Evolutionary conservation across 1,140 invertebrate species (phyloP).

Genomic region (Meloidogyne floridensis): DNA sequence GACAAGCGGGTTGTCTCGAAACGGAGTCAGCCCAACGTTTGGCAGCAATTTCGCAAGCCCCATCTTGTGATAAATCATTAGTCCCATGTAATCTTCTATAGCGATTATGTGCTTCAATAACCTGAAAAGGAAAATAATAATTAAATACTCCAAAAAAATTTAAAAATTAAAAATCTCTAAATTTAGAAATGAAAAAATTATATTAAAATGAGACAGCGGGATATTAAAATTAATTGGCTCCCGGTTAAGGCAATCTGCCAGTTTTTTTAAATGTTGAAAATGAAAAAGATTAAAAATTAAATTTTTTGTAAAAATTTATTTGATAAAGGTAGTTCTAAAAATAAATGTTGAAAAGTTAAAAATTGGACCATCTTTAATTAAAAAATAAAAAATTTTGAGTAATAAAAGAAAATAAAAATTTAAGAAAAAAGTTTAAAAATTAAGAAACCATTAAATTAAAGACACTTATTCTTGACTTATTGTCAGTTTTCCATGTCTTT

Average conservation of each 20-base stretch:
- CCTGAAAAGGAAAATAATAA: constrained; percentile 9
- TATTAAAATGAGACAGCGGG: neutral
- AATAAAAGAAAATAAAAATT: constrained; percentile 18
- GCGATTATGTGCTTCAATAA: constrained; percentile 32
- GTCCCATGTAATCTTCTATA: constrained; percentile 32
- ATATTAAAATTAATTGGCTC: neutral
- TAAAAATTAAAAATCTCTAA: neutral
- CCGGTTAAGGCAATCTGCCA: neutral
- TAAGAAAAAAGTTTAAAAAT: no score
- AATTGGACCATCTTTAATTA: neutral
- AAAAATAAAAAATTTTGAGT: neutral
- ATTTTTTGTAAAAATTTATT: neutral
- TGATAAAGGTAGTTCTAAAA: neutral
- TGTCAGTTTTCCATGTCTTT: no score
- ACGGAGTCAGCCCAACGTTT: constrained; percentile 35
- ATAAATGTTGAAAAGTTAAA: neutral
- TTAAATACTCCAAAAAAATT: neutral
- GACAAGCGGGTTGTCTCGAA: constrained; percentile 14
- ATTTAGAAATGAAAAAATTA: constrained; percentile 6
- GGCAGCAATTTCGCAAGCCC: constrained; percentile 29
- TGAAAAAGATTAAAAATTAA: constrained; percentile 12
- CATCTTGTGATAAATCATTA: constrained; percentile 14
- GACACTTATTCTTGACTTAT: no score
- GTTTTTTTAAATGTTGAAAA: constrained; percentile 3
- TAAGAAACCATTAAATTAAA: no score